A percentile compares a stretch with the other conserved stretches of the same genome.
These are phyloP conservation scores for Hyppa rectilinea DNA, from an alignment of 2,888 invertebrate species.

Conservation along the genomic window DNA sequence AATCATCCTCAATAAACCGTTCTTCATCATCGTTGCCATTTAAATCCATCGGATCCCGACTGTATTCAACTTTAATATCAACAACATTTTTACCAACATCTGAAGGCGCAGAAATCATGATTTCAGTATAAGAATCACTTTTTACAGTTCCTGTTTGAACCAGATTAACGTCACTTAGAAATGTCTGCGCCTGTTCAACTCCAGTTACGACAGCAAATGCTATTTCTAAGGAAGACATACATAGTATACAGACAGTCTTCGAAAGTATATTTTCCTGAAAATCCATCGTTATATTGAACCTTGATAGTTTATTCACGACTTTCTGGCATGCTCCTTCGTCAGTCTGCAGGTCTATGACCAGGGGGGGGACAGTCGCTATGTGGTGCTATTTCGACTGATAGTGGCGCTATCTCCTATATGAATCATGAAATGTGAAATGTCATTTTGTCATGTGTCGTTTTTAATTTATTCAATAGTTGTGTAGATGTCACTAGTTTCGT, in stretches of 20 bases:
- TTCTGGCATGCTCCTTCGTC: constrained; percentile 67
- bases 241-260: constrained; percentile 78
- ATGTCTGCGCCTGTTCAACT: constrained; percentile 76
- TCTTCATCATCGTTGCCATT: constrained; percentile 1
- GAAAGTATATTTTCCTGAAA: constrained; percentile 72
- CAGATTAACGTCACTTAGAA: constrained; percentile 66
- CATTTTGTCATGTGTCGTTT: too few species aligned
- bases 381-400: too few species aligned
- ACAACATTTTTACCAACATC: constrained; percentile 19
- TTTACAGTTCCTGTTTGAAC: constrained; percentile 69
- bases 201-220: constrained; percentile 76
- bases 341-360: constrained; percentile 67
- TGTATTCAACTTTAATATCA: constrained; percentile 6
- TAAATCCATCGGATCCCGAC: neutral
- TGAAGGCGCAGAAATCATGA: constrained; percentile 14
- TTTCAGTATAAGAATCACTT: constrained; percentile 54
- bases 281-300: constrained; percentile 72
- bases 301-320: constrained; percentile 71
- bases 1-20: too few species aligned
- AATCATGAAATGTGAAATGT: too few species aligned
- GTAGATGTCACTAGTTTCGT: too few species aligned
- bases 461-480: too few species aligned
- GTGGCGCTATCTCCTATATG: too few species aligned
- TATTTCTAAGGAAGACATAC: constrained; percentile 73
- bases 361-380: too few species aligned